Conservation (phyloP, 2,888 invertebrate species). For the Lithophane socia region DNA sequence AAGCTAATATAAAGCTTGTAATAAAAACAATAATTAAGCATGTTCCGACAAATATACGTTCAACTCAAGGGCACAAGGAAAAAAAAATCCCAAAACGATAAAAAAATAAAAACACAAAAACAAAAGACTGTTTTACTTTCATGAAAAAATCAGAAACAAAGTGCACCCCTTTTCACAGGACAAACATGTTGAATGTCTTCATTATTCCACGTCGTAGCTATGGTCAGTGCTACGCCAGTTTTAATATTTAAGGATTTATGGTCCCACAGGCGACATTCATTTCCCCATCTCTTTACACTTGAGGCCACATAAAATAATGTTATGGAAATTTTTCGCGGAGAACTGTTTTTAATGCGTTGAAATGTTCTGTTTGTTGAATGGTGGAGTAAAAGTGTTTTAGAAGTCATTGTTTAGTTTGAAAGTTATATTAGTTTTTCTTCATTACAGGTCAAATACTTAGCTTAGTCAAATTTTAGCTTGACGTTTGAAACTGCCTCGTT, state of each 20-base stretch:
- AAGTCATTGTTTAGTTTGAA: not conserved
- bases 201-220: conserved; percentile 74
- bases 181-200: conserved; percentile 72
- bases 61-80: not conserved
- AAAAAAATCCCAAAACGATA: conserved; percentile 15
- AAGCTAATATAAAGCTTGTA: no score
- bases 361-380: conserved; percentile 35
- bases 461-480: not conserved
- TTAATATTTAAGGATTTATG: conserved; percentile 87
- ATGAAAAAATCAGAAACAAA: conserved; percentile 59
- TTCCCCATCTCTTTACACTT: conserved; percentile 78
- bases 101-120: conserved; percentile 18
- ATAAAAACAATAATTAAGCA: not conserved
- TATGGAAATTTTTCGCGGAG: conserved; percentile 52
- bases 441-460: not conserved
- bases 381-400: not conserved
- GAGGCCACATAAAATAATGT: conserved; percentile 72
- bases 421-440: not conserved
- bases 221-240: conserved; percentile 81
- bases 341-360: conserved; percentile 66
- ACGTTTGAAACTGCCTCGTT: not conserved
- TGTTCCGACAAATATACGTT: not conserved
- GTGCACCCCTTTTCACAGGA: conserved; percentile 63
- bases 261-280: conserved; percentile 85
- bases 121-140: conserved; percentile 22